phyloP scores from a whole-genome alignment of 2,113 vertebrate genomes.

The Thinocorus orbignyianus region DNA sequence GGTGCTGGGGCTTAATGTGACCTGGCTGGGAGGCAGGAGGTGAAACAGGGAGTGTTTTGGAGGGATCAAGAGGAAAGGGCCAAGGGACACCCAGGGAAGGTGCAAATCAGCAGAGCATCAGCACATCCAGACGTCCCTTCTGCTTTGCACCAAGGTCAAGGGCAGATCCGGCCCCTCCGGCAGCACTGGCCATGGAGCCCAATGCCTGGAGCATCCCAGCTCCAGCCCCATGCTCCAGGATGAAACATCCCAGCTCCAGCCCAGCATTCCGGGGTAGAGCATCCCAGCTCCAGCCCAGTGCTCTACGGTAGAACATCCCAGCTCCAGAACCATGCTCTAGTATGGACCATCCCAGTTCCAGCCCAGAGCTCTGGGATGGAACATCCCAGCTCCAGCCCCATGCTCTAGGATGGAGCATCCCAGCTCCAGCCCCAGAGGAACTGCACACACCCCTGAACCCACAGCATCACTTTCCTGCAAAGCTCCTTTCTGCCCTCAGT shows the following conservation, averaged over 20 bases:
- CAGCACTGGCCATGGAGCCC: background rate
- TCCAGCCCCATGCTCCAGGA: no score
- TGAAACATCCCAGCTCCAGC: background rate
- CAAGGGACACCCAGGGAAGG: accelerated
- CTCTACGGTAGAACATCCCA: no score
- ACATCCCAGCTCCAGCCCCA: no score
- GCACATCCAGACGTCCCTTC: background rate
- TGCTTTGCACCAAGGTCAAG: background rate
- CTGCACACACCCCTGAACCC: background rate
- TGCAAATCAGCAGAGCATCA: background rate
- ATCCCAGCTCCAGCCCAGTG: no score
- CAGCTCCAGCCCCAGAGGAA: background rate
- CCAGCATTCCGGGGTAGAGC: background rate
- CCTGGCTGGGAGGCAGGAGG: background rate
- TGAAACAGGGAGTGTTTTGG: background rate
- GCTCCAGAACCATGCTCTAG: no score
- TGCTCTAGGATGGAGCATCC: no score
- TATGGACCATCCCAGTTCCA: no score
- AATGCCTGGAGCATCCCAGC: no score
- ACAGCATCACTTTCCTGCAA: background rate
- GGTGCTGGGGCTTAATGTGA: background rate
- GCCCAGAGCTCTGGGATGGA: no score
- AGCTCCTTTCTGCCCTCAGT: background rate
- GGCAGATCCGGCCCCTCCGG: background rate
- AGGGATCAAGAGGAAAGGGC: background rate